Evolutionary conservation across 2,113 vertebrate species (phyloP), one percentile per base, ranked within the genome.

Genomic region (Corynorhinus townsendii): DNA sequence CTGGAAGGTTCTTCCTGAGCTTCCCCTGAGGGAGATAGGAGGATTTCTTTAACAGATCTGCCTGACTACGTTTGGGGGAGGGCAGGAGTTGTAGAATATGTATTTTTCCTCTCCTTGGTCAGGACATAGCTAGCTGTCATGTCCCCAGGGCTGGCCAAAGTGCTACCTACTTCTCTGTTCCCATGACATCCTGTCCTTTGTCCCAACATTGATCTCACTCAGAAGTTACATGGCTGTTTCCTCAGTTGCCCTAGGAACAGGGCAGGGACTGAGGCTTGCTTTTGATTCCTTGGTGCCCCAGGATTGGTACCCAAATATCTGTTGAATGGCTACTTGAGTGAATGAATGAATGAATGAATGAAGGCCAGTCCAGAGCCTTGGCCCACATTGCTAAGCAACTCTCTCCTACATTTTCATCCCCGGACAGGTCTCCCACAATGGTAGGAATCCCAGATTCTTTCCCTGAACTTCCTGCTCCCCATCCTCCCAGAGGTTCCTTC

Each of bases 171-270:
- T 35, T 85, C 72, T 82, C 64, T 83, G 89, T 92, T 66, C 10
- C n/a, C 5, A 0, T 30, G 76, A 72, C 2, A 3, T 64, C 56
- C 90, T 72, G 56, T 69, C 49, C 47, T 80, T 93, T 75, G 20
- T 75, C 62, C 68, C 33, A 19, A 20, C 22, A 11, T 2, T 4
- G 35, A 14, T 77, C 4, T 73, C 35, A 26, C 59, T 82, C 22
- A 2, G 1, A 12, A 49, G 33, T 52, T 81, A 14, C 7, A 1
- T 0, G 0, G 82, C 49, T 59, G 8, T 71, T 11, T 40, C 35
- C 7, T 20, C 2, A 0, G 0, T 54, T 15, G 15, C 24, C 2
- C 71, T 26, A 0, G 19, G 56, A 30, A 33, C 14, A 2, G 80
- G 79, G 28, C 5, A 26, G 87, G 38, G 43, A 22, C 43, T 3